Base-by-base conservation (phyloP, 2,797 vertebrate species). In the Enteromius anoplus region DNA sequence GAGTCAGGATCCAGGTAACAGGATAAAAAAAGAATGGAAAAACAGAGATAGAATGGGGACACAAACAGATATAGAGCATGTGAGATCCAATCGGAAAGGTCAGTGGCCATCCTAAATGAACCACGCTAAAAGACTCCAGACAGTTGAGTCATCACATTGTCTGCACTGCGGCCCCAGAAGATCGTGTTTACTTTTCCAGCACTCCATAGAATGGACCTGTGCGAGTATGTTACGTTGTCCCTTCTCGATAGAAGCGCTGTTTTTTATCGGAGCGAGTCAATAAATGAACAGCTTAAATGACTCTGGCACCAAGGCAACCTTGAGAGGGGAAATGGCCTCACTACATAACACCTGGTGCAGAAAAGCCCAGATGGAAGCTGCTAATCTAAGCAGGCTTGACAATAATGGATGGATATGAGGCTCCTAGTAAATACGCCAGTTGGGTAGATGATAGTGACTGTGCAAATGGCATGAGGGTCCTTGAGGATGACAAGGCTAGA, bases 131-230 rank as follows among this genome's bases (percentile, higher is more conserved):
- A 58, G 47, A 55, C 77, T 73, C 51, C 47, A 80, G 69, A 68
- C 72, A 58, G 37, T 69, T 40, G 37, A 69, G 29, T 76, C 78
- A 81, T 49, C 64, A 76, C 64, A 62, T 40, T 71, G 83, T 80
- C 84, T 71, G 62, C 40, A 49, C 47, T 53, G 65, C 23, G n/a
- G 70, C 78, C 66, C 51, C 66, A 80, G 66, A 42, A 72, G 65
- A 84, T 76, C 37, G 5, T 85, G 70, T 85, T 85, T 82, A 77
- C 68, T 66, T 78, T 85, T 82, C 84, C 84, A 85, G 84, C 66
- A 29, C 73, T 85, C 55, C 5, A 78, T 58, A 75, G 55, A 81
- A 29, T 11, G 21, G 58, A 77, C 65, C 73, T 60, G 81, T 83
- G 11, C 8, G 21, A 83, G 62, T 53, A 82, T 78, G 80, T 64